A percentile compares a stretch with the other conserved stretches of the same genome.
These are phyloP conservation scores for Tapirus terrestris DNA, from an alignment of 2,113 vertebrate genomes.

Conservation along the genomic window DNA sequence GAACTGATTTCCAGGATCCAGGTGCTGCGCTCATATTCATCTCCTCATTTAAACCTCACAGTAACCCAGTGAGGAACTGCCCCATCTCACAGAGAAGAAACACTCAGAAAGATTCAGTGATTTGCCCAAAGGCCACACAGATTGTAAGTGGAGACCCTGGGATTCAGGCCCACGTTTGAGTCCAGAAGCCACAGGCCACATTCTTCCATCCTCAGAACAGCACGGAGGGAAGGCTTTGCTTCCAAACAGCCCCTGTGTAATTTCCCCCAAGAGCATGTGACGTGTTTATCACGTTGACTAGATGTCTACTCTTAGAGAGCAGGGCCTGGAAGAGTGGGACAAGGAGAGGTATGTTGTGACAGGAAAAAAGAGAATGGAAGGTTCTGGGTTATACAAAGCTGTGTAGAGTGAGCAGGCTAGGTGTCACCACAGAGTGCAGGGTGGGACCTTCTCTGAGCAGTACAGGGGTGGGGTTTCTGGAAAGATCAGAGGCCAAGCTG, in stretches of 20 bases:
- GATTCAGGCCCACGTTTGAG: neutral
- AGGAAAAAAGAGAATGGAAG: neutral
- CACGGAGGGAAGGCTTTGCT: accelerated
- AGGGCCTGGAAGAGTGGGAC: neutral
- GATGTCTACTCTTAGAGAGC: neutral
- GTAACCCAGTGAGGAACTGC: accelerated
- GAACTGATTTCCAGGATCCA: neutral
- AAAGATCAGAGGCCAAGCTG: neutral
- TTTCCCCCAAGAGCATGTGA: neutral
- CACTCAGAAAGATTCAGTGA: neutral
- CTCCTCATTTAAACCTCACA: neutral
- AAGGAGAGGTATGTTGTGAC: too few relatives aligned
- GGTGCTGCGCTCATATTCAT: too few relatives aligned
- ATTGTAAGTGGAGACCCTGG: neutral
- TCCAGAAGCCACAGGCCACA: neutral
- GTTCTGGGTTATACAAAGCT: neutral
- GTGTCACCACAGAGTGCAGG: accelerated
- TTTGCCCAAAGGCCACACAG: neutral
- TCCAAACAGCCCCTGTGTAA: too few relatives aligned
- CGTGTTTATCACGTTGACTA: neutral
- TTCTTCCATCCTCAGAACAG: neutral
- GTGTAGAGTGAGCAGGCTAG: accelerated
- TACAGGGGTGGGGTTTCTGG: neutral
- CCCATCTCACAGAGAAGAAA: neutral
- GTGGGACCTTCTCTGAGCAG: neutral